A percentile compares a stretch with the other conserved stretches of the same genome.
Evolutionary conservation across 2,113 vertebrate species (phyloP).

Genomic region (Mirza zaza): DNA sequence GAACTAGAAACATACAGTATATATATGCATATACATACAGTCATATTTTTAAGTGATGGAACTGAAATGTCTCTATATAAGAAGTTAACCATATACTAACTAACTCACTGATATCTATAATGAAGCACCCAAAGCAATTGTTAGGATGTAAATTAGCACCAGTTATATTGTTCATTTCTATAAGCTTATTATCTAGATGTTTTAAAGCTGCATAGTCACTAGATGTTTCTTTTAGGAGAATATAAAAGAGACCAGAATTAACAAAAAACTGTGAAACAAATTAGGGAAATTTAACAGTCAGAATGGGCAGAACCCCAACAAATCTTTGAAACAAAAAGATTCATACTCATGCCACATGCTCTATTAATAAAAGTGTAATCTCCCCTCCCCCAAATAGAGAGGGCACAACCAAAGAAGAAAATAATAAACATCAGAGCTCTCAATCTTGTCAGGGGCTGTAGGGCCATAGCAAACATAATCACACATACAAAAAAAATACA

Average conservation of each 20-base stretch:
- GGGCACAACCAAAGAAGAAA: background rate
- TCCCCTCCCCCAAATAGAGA: background rate
- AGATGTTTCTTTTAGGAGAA: background rate
- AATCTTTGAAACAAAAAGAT: background rate
- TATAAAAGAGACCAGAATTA: background rate
- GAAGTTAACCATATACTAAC: background rate
- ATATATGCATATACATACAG: background rate
- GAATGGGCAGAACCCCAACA: background rate
- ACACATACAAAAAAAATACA: slow-evolving; percentile 32
- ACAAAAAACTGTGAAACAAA: background rate
- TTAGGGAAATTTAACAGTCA: background rate
- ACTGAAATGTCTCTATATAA: background rate
- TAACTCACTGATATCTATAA: background rate
- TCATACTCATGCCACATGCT: background rate
- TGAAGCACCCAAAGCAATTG: background rate
- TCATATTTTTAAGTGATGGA: background rate
- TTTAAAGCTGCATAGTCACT: background rate
- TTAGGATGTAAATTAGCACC: background rate
- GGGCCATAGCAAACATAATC: background rate
- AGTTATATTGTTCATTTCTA: background rate
- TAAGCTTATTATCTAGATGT: background rate
- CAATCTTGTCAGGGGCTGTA: background rate
- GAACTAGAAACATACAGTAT: background rate
- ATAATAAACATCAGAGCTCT: background rate
- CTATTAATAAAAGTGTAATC: slow-evolving; percentile 30